Evolutionary conservation across 2,888 invertebrate species (phyloP).

Genomic region (Crematogaster levior): DNA sequence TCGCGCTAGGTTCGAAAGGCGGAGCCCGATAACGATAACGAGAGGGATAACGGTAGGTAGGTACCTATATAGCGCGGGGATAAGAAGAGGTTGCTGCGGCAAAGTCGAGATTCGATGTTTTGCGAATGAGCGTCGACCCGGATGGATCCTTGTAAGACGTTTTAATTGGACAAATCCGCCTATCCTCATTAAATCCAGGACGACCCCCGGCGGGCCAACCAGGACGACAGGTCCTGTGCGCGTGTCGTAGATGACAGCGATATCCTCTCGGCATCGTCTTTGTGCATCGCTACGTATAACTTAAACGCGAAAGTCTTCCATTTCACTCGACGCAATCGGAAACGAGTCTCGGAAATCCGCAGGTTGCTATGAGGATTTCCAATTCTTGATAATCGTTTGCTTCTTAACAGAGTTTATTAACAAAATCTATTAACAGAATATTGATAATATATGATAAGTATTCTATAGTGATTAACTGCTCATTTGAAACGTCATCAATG

Average conservation of each 20-base stretch:
- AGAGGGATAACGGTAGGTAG: constrained; percentile 68
- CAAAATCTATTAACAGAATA: neutral
- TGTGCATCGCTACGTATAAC: constrained; percentile 78
- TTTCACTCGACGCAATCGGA: constrained; percentile 66
- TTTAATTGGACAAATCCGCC: constrained; percentile 86
- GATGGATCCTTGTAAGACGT: constrained; percentile 85
- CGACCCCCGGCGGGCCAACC: constrained; percentile 69
- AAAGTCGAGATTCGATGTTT: constrained; percentile 80
- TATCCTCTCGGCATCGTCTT: constrained; percentile 79
- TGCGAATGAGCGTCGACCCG: constrained; percentile 78
- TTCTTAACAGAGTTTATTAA: too few species aligned
- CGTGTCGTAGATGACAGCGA: constrained; percentile 73
- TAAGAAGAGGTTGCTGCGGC: constrained; percentile 73
- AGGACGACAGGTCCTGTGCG: constrained; percentile 58
- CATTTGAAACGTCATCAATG: neutral
- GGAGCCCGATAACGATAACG: constrained; percentile 66
- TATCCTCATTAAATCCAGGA: constrained; percentile 85
- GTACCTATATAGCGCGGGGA: constrained; percentile 63
- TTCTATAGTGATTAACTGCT: neutral
- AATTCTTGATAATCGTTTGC: constrained; percentile 47
- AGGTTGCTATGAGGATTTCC: constrained; percentile 22
- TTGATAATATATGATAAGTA: neutral
- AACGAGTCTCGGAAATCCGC: constrained; percentile 24
- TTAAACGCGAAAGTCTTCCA: constrained; percentile 76
- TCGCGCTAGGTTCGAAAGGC: constrained; percentile 27